A percentile compares a stretch with the other conserved stretches of the same genome.
Conservation (phyloP, 1,140 invertebrate genomes). For the Potamilus streckersoni region DNA sequence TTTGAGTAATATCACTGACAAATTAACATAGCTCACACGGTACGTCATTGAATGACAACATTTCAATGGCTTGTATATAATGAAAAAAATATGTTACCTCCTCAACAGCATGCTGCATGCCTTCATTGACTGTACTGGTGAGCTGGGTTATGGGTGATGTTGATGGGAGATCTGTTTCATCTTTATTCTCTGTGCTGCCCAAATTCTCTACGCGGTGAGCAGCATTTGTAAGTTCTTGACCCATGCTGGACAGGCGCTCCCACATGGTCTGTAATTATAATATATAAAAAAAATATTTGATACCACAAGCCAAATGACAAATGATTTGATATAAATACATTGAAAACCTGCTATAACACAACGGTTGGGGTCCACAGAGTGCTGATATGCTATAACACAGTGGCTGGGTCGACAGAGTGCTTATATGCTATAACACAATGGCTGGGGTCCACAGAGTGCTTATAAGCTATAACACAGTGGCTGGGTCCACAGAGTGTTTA, state of each 20-base stretch:
- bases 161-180: slow-evolving; percentile 84
- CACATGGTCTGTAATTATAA: slow-evolving; percentile 76
- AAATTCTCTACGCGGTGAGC: slow-evolving; percentile 93
- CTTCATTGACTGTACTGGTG: slow-evolving; percentile 84
- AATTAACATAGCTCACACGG: no score
- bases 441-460: no score
- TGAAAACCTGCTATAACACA: neutral
- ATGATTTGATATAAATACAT: neutral
- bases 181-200: slow-evolving; percentile 89
- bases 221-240: slow-evolving; percentile 84
- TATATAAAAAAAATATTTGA: neutral
- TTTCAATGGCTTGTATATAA: no score
- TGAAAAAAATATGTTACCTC: slow-evolving; percentile 75
- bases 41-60: no score
- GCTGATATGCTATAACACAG: no score
- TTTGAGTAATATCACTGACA: no score
- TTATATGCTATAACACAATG: no score
- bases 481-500: no score
- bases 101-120: slow-evolving; percentile 90
- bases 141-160: slow-evolving; percentile 84
- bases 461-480: no score
- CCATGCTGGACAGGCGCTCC: slow-evolving; percentile 87
- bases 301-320: neutral
- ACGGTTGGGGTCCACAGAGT: neutral
- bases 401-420: no score